phyloP scores from a whole-genome alignment of 2,797 vertebrate genomes.

The Acanthopagrus latus region DNA sequence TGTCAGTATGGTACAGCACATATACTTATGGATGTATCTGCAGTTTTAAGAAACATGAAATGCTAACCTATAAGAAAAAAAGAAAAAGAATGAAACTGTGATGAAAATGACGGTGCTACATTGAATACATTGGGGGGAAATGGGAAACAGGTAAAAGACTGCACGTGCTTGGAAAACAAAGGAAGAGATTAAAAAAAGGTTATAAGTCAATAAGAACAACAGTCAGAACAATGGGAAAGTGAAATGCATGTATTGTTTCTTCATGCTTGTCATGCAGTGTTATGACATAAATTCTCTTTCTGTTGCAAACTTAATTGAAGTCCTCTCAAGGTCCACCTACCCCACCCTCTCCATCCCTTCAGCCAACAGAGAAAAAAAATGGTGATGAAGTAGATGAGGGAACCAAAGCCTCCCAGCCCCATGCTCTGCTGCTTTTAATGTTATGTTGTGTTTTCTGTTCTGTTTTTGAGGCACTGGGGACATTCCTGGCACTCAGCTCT shows the following conservation, averaged over 20 bases:
- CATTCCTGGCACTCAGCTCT: slow-evolving; percentile 62
- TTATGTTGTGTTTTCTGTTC: slow-evolving; percentile 60
- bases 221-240: no score
- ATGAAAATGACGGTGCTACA: no score
- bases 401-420: slow-evolving; percentile 11
- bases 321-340: neutral
- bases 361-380: slow-evolving; percentile 1
- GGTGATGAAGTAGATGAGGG: slow-evolving; percentile 30
- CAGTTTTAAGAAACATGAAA: no score
- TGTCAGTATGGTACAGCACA: no score
- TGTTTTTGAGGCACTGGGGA: slow-evolving; percentile 55
- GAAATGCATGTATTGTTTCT: neutral
- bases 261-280: neutral
- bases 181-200: no score
- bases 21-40: no score
- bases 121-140: no score
- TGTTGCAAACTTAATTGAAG: neutral
- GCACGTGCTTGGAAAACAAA: no score
- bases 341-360: neutral
- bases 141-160: no score
- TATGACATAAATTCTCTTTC: neutral
- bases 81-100: no score
- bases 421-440: slow-evolving; percentile 42
- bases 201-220: no score
- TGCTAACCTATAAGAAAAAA: no score